Evolutionary conservation across 2,888 invertebrate species (phyloP).

Genomic region (Meta bourneti): DNA sequence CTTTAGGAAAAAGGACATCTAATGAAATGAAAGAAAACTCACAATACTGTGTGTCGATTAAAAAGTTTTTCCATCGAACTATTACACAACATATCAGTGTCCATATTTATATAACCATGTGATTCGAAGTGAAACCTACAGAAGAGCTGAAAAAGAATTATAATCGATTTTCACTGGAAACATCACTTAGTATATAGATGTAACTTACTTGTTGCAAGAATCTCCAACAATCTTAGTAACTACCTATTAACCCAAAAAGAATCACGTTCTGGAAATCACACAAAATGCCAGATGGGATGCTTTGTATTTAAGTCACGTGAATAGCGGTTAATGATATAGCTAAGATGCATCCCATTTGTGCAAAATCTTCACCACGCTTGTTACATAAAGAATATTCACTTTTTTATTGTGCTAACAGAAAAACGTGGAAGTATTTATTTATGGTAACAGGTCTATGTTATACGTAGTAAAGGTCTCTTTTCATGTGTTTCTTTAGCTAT

Average conservation of each 20-base stretch:
- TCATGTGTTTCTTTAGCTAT: too few species aligned
- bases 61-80: too few species aligned
- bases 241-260: conserved; percentile 20
- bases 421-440: neutral
- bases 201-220: conserved; percentile 13
- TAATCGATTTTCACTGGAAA: conserved; percentile 48
- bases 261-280: conserved; percentile 32
- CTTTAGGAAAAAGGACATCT: too few species aligned
- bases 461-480: too few species aligned
- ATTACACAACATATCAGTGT: too few species aligned
- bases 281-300: conserved; percentile 12
- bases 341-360: conserved; percentile 10
- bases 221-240: neutral
- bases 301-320: conserved; percentile 31
- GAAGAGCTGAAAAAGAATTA: conserved; percentile 19
- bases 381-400: conserved; percentile 38
- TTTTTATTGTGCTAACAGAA: neutral
- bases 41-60: too few species aligned
- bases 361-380: neutral
- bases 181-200: conserved; percentile 42
- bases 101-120: conserved; percentile 9
- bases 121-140: conserved; percentile 22
- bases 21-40: too few species aligned
- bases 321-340: conserved; percentile 2
- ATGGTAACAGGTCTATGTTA: neutral